Conservation (phyloP, 2,888 invertebrate species). For the Litoditis marina region DNA sequence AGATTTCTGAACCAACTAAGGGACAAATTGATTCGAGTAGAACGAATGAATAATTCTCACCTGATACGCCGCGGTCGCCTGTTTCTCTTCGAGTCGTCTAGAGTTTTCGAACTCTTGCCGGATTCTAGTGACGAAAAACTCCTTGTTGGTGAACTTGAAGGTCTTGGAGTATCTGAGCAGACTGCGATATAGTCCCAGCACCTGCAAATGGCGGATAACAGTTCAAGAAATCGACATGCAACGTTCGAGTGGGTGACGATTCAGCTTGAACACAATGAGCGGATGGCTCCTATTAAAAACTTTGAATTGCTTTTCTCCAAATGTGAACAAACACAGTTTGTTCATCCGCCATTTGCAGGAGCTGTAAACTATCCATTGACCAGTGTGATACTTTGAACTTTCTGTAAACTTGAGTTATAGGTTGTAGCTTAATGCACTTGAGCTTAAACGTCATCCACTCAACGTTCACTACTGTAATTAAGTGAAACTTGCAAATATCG, state of each 20-base stretch:
- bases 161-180: constrained; percentile 77
- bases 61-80: constrained; percentile 5
- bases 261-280: not conserved
- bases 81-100: constrained; percentile 16
- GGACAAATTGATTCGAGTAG: not conserved
- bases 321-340: too few relatives aligned
- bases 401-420: too few relatives aligned
- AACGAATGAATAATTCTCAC: constrained; percentile 3
- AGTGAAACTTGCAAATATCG: too few relatives aligned
- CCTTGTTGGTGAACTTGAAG: constrained; percentile 78
- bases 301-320: too few relatives aligned
- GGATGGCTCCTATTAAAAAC: too few relatives aligned
- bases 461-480: too few relatives aligned
- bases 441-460: too few relatives aligned
- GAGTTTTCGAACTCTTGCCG: constrained; percentile 74
- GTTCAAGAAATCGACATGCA: constrained; percentile 7
- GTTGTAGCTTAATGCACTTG: too few relatives aligned
- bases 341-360: too few relatives aligned
- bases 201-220: too few relatives aligned
- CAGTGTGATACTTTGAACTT: too few relatives aligned
- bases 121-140: constrained; percentile 72
- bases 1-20: not conserved
- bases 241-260: constrained; percentile 1
- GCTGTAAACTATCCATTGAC: too few relatives aligned
- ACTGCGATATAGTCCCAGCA: constrained; percentile 77